phyloP scores from a whole-genome alignment of 2,113 vertebrate species.

The Melanostigma gelatinosum region DNA sequence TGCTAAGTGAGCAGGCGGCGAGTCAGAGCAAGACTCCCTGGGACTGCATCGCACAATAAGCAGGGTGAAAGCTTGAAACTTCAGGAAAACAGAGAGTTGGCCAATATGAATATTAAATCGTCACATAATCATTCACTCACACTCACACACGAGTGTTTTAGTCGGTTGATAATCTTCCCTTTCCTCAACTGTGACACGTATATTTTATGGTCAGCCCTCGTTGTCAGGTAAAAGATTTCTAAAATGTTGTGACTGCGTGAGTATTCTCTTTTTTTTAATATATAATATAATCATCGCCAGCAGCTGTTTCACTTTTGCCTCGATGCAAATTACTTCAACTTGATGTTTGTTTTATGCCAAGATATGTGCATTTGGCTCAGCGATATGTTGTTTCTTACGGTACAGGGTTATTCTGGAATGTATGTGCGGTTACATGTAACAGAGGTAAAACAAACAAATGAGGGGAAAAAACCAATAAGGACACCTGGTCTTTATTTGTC shows the following conservation, averaged over 20 bases:
- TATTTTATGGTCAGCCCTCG: not conserved
- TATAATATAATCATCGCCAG: not conserved
- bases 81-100: conserved; percentile 24
- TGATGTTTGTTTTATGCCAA: conserved; percentile 3
- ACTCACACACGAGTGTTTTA: not conserved
- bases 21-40: conserved; percentile 71
- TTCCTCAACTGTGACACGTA: not conserved
- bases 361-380: not conserved
- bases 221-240: not conserved
- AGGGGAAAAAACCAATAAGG: conserved; percentile 34
- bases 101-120: conserved; percentile 20
- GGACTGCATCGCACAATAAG: conserved; percentile 35
- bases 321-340: conserved; percentile 3
- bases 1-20: conserved; percentile 79
- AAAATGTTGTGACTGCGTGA: not conserved
- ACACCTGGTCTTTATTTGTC: conserved; percentile 58
- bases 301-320: conserved; percentile 7
- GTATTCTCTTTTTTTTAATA: not conserved
- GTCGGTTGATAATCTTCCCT: not conserved
- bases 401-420: conserved; percentile 3
- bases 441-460: conserved; percentile 38
- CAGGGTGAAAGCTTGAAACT: conserved; percentile 11
- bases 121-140: conserved; percentile 8
- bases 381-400: not conserved
- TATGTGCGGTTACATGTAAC: conserved; percentile 5